Conservation (phyloP, 2,113 vertebrate genomes). For the Heliornis fulica region DNA sequence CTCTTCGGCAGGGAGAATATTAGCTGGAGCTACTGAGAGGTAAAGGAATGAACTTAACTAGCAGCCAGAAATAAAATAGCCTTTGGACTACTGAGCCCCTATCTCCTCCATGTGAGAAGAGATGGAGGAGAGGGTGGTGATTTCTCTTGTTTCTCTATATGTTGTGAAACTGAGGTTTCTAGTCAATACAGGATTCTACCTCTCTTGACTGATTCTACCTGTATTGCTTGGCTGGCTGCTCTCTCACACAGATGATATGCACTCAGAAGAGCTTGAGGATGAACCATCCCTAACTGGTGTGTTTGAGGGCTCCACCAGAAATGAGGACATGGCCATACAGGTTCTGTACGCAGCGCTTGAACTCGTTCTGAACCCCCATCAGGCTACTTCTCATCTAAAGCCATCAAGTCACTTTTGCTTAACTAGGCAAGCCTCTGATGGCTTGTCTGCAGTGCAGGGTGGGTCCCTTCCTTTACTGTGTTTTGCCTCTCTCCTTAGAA, state of each 20-base stretch:
- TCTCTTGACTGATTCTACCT: too few species aligned
- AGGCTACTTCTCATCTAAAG: not conserved
- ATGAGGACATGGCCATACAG: not conserved
- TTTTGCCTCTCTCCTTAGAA: not conserved
- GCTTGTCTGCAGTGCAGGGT: too few species aligned
- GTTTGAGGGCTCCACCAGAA: not conserved
- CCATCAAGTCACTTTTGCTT: accelerated
- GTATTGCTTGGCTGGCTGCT: not conserved
- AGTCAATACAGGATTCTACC: not conserved
- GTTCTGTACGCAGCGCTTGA: not conserved
- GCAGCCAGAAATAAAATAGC: not conserved
- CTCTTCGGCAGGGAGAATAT: not conserved
- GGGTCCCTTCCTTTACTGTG: not conserved
- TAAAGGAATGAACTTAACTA: not conserved
- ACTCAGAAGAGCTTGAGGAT: not conserved
- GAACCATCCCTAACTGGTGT: accelerated
- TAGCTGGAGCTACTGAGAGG: not conserved
- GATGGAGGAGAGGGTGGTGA: not conserved
- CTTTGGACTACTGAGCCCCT: not conserved
- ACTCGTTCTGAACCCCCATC: not conserved
- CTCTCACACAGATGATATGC: not conserved
- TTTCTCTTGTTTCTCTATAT: accelerated
- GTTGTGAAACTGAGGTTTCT: not conserved
- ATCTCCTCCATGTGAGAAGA: not conserved
- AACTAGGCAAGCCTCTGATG: not conserved